These are phyloP conservation scores for Enteromius mattozi DNA, from an alignment of 2,797 vertebrate species.

Conservation along the genomic window DNA sequence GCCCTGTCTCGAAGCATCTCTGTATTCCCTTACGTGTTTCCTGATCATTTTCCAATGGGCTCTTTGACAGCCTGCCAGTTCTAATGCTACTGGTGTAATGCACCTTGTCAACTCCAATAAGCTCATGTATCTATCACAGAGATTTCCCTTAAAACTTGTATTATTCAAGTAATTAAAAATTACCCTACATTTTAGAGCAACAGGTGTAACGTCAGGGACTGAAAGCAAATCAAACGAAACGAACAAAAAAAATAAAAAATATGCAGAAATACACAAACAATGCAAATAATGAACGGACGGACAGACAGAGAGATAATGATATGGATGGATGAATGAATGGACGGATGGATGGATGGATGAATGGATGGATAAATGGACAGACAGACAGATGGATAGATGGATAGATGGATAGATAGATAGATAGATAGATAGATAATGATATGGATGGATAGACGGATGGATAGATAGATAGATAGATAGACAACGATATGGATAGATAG, in stretches of 20 bases:
- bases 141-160: constrained; percentile 76
- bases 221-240: too few relatives aligned
- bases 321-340: too few relatives aligned
- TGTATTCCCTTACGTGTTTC: constrained; percentile 73
- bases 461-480: too few relatives aligned
- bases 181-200: constrained; percentile 74
- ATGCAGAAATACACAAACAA: neutral
- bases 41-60: constrained; percentile 77
- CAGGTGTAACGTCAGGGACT: constrained; percentile 20
- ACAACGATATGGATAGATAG: neutral
- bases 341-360: too few relatives aligned
- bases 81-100: constrained; percentile 81
- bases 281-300: neutral
- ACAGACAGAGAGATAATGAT: neutral
- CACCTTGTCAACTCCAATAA: constrained; percentile 83
- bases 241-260: neutral
- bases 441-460: too few relatives aligned
- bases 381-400: too few relatives aligned
- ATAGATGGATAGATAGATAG: neutral
- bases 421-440: neutral
- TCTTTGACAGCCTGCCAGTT: constrained; percentile 85
- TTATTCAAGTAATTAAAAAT: constrained; percentile 83
- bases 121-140: constrained; percentile 79
- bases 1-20: constrained; percentile 66
- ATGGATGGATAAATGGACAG: too few relatives aligned